phyloP scores from a whole-genome alignment of 1,140 invertebrate genomes.

The Atta texana region DNA sequence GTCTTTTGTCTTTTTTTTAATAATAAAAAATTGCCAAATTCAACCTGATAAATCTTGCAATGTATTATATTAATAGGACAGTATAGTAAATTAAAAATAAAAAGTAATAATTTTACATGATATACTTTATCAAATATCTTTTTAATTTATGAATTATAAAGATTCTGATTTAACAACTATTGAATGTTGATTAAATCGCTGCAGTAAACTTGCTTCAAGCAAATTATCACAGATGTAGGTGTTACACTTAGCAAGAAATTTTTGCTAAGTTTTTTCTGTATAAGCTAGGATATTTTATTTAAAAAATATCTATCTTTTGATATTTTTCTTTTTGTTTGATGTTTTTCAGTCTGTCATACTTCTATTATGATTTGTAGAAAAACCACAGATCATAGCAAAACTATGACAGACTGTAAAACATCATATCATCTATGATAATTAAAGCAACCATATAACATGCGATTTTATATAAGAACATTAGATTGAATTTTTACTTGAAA shows the following conservation, averaged over 20 bases:
- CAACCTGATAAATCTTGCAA: background rate
- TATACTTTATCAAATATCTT: too few species aligned
- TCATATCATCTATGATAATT: background rate
- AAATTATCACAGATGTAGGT: background rate
- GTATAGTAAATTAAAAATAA: background rate
- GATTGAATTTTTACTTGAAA: background rate
- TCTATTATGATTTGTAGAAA: constrained; percentile 16
- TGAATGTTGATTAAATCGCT: too few species aligned
- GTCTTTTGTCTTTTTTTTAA: background rate
- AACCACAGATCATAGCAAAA: background rate
- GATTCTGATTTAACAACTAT: background rate
- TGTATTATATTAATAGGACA: background rate
- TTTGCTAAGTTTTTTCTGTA: constrained; percentile 7
- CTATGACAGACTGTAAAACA: too few species aligned
- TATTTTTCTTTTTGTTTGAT: background rate
- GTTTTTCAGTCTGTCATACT: too few species aligned
- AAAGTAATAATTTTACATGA: background rate
- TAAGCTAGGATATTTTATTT: background rate
- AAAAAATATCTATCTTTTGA: background rate
- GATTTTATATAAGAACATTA: background rate
- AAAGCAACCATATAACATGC: background rate
- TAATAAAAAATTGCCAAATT: background rate
- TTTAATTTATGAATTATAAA: background rate
- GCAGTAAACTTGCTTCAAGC: background rate
- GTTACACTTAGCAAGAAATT: constrained; percentile 4